Percentiles rank a stretch among this genome's conserved stretches.
Evolutionary conservation across 2,888 invertebrate genomes (phyloP).

Genomic region (Dasysyrphus albostriatus): DNA sequence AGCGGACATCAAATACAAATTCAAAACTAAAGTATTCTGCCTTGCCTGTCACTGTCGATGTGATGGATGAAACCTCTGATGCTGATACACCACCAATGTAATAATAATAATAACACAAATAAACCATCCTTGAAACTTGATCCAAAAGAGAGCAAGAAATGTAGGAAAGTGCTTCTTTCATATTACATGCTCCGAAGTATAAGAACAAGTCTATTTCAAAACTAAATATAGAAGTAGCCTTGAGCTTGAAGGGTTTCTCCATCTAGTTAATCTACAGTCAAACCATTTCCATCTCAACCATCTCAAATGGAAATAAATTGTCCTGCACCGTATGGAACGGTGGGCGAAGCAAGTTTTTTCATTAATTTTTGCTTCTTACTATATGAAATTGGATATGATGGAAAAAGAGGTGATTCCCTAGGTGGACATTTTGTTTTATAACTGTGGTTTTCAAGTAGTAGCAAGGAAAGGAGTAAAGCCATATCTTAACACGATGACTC

Average conservation of each 20-base stretch:
- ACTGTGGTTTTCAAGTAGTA: background rate
- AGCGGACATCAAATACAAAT: constrained; percentile 15
- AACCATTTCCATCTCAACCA: constrained; percentile 7
- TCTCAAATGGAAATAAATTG: constrained; percentile 54
- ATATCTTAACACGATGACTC: constrained; percentile 18
- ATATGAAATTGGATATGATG: background rate
- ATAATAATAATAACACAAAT: constrained; percentile 32
- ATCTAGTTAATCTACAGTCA: constrained; percentile 42
- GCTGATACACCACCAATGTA: constrained; percentile 9
- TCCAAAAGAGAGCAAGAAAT: constrained; percentile 16
- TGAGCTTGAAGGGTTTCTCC: constrained; percentile 53
- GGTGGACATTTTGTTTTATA: constrained; percentile 49
- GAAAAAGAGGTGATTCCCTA: background rate
- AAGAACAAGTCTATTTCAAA: constrained; percentile 9
- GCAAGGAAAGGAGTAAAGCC: background rate
- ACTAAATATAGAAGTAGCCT: constrained; percentile 42
- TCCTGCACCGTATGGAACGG: background rate
- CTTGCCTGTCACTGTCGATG: constrained; percentile 19
- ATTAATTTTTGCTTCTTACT: constrained; percentile 7
- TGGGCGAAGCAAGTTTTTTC: constrained; percentile 17
- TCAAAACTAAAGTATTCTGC: constrained; percentile 34
- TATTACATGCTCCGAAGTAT: constrained; percentile 18
- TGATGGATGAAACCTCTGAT: constrained; percentile 27
- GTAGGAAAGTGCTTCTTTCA: constrained; percentile 32
- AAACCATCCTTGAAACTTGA: constrained; percentile 55